Conservation (phyloP, 1,140 invertebrate genomes). For the Drosophila kepulauana region DNA sequence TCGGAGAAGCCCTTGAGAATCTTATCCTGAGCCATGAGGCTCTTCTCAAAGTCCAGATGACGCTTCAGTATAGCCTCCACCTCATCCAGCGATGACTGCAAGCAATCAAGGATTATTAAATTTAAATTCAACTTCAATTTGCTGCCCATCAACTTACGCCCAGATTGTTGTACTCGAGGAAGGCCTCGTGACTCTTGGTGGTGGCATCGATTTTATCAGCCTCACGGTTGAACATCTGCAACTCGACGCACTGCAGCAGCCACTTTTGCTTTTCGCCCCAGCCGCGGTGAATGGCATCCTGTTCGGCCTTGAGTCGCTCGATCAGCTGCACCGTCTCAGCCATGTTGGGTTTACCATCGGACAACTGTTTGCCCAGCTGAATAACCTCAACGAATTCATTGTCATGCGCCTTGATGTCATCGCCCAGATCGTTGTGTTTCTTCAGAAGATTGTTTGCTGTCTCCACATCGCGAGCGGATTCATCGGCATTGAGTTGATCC, state of each 20-base stretch:
- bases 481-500: slow-evolving; percentile 92
- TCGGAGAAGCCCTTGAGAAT: slow-evolving; percentile 94
- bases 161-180: slow-evolving; percentile 94
- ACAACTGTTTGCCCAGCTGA: slow-evolving; percentile 90
- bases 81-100: slow-evolving; percentile 95
- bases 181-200: slow-evolving; percentile 96
- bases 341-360: slow-evolving; percentile 89
- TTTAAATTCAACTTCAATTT: too few species aligned
- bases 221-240: slow-evolving; percentile 97
- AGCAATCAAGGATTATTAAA: neutral
- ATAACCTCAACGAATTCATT: slow-evolving; percentile 91
- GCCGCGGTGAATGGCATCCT: slow-evolving; percentile 90
- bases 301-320: slow-evolving; percentile 90
- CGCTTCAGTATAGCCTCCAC: slow-evolving; percentile 97
- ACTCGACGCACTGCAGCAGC: slow-evolving; percentile 93
- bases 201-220: slow-evolving; percentile 98
- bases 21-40: slow-evolving; percentile 96
- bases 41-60: slow-evolving; percentile 97
- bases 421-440: slow-evolving; percentile 95
- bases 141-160: slow-evolving; percentile 88
- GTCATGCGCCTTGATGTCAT: slow-evolving; percentile 95
- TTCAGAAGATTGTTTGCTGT: slow-evolving; percentile 96
- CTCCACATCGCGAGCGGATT: slow-evolving; percentile 93
- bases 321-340: slow-evolving; percentile 90
- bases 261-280: slow-evolving; percentile 94